Percentiles rank a stretch among this genome's conserved stretches.
Evolutionary conservation across 2,113 vertebrate genomes (phyloP).

Genomic region (Crotalus tigris): DNA sequence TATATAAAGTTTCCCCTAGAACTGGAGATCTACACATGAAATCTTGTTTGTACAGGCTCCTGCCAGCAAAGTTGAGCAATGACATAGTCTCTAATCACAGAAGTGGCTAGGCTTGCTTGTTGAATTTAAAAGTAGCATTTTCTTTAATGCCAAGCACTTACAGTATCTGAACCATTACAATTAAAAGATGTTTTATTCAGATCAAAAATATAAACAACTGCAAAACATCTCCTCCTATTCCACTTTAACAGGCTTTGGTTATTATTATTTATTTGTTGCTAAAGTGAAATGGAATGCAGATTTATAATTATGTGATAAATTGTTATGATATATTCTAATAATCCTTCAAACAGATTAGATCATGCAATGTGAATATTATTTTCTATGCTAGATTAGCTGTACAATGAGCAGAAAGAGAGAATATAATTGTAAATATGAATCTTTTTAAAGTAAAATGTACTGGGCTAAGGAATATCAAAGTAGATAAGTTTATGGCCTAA

Average conservation of each 20-base stretch:
- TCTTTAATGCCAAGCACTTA: not conserved
- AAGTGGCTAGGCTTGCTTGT: not conserved
- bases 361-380: not conserved
- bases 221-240: not conserved
- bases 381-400: constrained; percentile 4
- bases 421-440: not conserved
- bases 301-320: constrained; percentile 8
- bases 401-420: not conserved
- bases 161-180: not conserved
- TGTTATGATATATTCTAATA: not conserved
- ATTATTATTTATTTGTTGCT: not conserved
- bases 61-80: not conserved
- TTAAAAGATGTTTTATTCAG: not conserved
- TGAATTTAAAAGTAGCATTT: not conserved
- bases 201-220: not conserved
- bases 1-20: too few relatives aligned
- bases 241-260: not conserved
- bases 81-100: not conserved
- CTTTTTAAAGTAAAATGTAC: not conserved
- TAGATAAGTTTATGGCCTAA: not conserved
- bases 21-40: not conserved
- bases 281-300: constrained; percentile 13
- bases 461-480: not conserved
- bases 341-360: constrained; percentile 20
- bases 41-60: not conserved